A percentile compares a stretch with the other conserved stretches of the same genome.
Conservation (phyloP, 2,113 vertebrate species). For the Propithecus coquereli region DNA sequence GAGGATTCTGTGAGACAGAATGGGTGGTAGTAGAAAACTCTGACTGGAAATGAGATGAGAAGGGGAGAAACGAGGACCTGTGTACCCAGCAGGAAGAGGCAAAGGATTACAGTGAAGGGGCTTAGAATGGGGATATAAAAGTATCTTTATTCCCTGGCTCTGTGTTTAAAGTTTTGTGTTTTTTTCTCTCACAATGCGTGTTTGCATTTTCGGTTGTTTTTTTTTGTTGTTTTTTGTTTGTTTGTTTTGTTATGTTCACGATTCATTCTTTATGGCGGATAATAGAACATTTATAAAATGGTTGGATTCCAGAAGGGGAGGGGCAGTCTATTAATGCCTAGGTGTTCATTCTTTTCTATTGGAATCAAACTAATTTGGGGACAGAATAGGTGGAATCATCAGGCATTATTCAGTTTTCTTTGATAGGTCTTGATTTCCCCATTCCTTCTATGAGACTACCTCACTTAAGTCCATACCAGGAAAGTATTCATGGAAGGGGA, state of each 20-base stretch:
- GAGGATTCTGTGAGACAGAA: background rate
- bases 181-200: background rate
- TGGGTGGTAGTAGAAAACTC: background rate
- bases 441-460: background rate
- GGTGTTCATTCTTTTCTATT: background rate
- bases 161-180: background rate
- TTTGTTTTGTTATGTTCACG: background rate
- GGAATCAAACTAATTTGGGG: background rate
- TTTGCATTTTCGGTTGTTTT: background rate
- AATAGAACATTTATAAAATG: background rate
- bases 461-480: background rate
- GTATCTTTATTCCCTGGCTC: background rate
- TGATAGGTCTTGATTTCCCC: background rate
- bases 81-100: background rate
- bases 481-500: background rate
- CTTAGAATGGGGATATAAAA: background rate
- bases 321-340: background rate
- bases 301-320: background rate
- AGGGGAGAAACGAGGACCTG: background rate
- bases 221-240: background rate
- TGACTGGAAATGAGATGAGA: background rate
- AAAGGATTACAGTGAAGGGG: background rate
- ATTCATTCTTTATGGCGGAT: background rate
- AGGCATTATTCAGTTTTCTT: background rate
- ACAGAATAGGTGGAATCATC: background rate